Conservation (phyloP, 1,140 invertebrate species). For the Hypsibius dujardini region DNA sequence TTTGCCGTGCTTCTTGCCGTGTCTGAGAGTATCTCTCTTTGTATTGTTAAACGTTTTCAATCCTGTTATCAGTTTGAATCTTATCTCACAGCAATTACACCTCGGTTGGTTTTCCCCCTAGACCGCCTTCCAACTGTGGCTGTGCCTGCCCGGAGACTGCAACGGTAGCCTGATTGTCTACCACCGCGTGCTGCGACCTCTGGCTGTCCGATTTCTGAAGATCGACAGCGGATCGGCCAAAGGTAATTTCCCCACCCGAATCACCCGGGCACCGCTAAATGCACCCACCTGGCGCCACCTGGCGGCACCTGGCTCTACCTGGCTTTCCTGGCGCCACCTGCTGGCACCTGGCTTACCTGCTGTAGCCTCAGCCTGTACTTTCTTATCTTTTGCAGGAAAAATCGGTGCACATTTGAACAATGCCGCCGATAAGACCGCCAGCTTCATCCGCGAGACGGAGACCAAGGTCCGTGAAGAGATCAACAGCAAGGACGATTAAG, state of each 20-base stretch:
- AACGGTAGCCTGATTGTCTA: slow-evolving; percentile 6
- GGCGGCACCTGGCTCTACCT: no score
- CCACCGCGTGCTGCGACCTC: background rate
- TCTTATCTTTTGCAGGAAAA: background rate
- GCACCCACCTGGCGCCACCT: no score
- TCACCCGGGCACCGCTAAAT: no score
- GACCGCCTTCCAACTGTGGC: background rate
- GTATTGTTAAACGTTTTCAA: no score
- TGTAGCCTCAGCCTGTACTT: background rate
- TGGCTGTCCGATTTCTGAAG: background rate
- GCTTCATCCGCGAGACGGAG: background rate
- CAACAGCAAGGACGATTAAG: background rate
- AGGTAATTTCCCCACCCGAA: no score
- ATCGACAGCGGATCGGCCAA: slow-evolving; percentile 11
- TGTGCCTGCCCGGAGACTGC: background rate
- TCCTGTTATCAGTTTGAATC: no score
- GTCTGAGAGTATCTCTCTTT: no score
- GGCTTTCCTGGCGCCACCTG: no score
- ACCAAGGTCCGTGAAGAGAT: background rate
- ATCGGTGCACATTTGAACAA: background rate
- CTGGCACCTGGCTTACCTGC: no score
- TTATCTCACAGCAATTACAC: no score
- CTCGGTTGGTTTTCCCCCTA: no score
- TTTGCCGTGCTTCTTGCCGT: no score
- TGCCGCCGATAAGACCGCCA: background rate